Percentiles rank a stretch among this genome's conserved stretches.
Evolutionary conservation across 2,888 invertebrate species (phyloP).

Genomic region (Andrena chrysosceles): DNA sequence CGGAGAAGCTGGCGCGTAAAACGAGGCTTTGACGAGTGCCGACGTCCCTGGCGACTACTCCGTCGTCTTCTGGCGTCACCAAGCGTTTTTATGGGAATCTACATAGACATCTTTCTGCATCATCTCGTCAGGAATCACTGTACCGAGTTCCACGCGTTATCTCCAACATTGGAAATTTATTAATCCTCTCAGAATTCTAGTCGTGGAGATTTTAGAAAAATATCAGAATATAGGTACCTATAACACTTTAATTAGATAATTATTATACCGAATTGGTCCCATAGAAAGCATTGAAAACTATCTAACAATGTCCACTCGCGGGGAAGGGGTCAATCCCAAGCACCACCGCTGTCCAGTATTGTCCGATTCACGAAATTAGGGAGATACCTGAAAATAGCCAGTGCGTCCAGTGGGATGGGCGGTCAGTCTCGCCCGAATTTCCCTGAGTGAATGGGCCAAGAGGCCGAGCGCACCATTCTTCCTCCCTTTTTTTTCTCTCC

Average conservation of each 20-base stretch:
- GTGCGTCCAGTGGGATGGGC: conserved; percentile 66
- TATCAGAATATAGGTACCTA: too few species aligned
- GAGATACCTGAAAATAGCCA: conserved; percentile 73
- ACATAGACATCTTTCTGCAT: neutral
- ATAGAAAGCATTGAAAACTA: too few species aligned
- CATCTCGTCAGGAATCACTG: neutral
- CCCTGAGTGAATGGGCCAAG: conserved; percentile 12
- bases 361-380: conserved; percentile 69
- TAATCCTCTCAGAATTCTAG: too few species aligned
- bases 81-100: conserved; percentile 4
- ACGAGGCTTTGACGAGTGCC: conserved; percentile 73
- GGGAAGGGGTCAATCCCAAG: conserved; percentile 35
- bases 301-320: neutral
- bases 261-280: too few species aligned
- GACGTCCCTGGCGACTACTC: conserved; percentile 40
- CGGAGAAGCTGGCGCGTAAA: conserved; percentile 46
- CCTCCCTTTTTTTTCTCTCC: conserved; percentile 6
- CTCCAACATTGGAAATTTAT: neutral
- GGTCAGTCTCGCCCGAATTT: conserved; percentile 51
- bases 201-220: too few species aligned
- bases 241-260: too few species aligned
- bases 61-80: conserved; percentile 8
- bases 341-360: conserved; percentile 3
- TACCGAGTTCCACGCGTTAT: neutral
- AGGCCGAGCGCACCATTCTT: neutral